Conservation (phyloP, 2,888 invertebrate species). For the Zygogramma bicolorata region DNA sequence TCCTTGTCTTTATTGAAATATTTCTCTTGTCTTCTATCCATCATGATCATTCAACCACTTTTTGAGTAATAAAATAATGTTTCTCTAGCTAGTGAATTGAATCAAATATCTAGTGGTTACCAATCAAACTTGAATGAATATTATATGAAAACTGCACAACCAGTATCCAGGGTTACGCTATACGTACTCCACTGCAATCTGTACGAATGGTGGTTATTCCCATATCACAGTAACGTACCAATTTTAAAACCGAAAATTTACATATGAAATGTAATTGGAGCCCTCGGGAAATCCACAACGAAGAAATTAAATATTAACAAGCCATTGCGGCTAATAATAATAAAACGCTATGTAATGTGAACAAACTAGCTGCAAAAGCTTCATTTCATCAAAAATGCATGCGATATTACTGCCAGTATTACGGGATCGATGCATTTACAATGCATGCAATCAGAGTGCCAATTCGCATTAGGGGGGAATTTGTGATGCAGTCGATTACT, state of each 20-base stretch:
- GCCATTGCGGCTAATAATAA: conserved; percentile 56
- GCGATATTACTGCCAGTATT: not conserved
- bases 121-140: too few species aligned
- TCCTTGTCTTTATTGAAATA: too few species aligned
- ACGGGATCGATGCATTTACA: conserved; percentile 26
- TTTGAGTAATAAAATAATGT: too few species aligned
- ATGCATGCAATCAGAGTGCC: conserved; percentile 12
- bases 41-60: too few species aligned
- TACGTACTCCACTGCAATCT: not conserved
- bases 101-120: too few species aligned
- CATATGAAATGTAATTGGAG: conserved; percentile 55
- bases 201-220: not conserved
- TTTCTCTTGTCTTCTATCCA: too few species aligned
- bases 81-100: too few species aligned
- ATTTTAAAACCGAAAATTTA: conserved; percentile 55
- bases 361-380: conserved; percentile 33
- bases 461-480: not conserved
- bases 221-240: not conserved
- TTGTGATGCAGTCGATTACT: not conserved
- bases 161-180: too few species aligned
- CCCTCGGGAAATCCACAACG: conserved; percentile 55
- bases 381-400: conserved; percentile 37
- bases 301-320: conserved; percentile 61
- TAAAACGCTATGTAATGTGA: conserved; percentile 39
- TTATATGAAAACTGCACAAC: too few species aligned